These are phyloP conservation scores for Onychomys torridus DNA, from an alignment of 2,797 vertebrate species.

Conservation along the genomic window DNA sequence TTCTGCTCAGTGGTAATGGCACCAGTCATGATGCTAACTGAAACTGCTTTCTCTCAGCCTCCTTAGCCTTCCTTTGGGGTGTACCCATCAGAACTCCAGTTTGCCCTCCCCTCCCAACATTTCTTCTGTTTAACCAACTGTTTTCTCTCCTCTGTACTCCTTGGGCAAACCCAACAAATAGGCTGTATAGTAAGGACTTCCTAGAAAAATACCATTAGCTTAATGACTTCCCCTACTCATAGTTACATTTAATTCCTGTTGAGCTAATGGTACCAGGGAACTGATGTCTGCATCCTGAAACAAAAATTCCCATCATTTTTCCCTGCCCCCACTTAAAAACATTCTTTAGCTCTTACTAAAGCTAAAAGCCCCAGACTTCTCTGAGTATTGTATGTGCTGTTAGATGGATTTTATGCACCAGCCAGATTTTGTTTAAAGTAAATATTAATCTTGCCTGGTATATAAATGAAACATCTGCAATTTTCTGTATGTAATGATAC, in stretches of 20 bases:
- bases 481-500: conserved; percentile 66
- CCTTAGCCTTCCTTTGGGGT: background rate
- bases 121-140: conserved; percentile 51
- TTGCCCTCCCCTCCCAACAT: background rate
- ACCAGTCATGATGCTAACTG: background rate
- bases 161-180: conserved; percentile 33
- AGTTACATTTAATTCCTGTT: conserved; percentile 69
- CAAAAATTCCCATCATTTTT: conserved; percentile 68
- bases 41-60: conserved; percentile 16
- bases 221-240: conserved; percentile 69
- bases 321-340: conserved; percentile 54
- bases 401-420: conserved; percentile 67
- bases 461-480: conserved; percentile 72
- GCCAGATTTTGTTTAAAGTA: conserved; percentile 64
- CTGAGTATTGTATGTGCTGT: conserved; percentile 55
- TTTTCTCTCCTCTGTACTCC: conserved; percentile 4
- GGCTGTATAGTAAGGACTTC: conserved; percentile 52
- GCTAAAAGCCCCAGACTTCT: conserved; percentile 55
- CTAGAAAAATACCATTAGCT: conserved; percentile 64
- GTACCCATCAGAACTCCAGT: background rate
- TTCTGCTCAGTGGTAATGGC: conserved; percentile 48
- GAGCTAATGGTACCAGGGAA: conserved; percentile 71
- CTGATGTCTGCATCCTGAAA: conserved; percentile 61
- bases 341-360: conserved; percentile 70
- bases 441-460: conserved; percentile 75